A percentile compares a stretch with the other conserved stretches of the same genome.
phyloP scores from a whole-genome alignment of 2,888 invertebrate species.

The Drosophila phalerata region DNA sequence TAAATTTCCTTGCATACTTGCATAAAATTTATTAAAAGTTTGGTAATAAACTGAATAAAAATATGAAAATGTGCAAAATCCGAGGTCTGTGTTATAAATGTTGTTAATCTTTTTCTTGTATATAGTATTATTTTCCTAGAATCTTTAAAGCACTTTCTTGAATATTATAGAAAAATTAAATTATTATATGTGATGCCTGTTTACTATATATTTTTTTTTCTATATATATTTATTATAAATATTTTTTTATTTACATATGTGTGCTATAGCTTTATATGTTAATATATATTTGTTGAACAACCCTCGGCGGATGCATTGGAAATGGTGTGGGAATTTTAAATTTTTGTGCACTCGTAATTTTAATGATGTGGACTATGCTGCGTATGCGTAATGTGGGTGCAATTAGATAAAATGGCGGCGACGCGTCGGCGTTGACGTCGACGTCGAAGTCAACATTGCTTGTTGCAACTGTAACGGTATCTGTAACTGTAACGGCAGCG shows the following conservation, averaged over 20 bases:
- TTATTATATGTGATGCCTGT: not conserved
- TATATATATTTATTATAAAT: too few species aligned
- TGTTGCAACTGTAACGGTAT: conserved; percentile 28
- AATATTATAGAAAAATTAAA: too few species aligned
- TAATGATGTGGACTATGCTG: conserved; percentile 74
- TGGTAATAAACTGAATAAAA: too few species aligned
- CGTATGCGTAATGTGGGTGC: conserved; percentile 75
- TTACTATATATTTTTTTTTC: not conserved
- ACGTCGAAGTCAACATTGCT: conserved; percentile 36
- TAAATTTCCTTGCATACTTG: too few species aligned
- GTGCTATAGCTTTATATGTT: not conserved
- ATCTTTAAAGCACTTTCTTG: too few species aligned
- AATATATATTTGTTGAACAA: not conserved
- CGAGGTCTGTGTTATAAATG: too few species aligned
- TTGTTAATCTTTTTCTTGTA: not conserved
- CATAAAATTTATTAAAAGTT: too few species aligned
- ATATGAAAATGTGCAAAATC: too few species aligned
- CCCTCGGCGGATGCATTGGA: conserved; percentile 17
- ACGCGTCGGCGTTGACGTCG: conserved; percentile 37
- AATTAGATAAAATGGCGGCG: conserved; percentile 78
- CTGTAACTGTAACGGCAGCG: conserved; percentile 20
- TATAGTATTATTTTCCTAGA: too few species aligned
- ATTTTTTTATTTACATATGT: not conserved
- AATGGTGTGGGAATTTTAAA: conserved; percentile 25
- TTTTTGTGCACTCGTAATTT: conserved; percentile 69